Percentiles rank a stretch among this genome's conserved stretches.
Evolutionary conservation across 1,140 invertebrate genomes (phyloP).

Genomic region (Scaptomyza montana): DNA sequence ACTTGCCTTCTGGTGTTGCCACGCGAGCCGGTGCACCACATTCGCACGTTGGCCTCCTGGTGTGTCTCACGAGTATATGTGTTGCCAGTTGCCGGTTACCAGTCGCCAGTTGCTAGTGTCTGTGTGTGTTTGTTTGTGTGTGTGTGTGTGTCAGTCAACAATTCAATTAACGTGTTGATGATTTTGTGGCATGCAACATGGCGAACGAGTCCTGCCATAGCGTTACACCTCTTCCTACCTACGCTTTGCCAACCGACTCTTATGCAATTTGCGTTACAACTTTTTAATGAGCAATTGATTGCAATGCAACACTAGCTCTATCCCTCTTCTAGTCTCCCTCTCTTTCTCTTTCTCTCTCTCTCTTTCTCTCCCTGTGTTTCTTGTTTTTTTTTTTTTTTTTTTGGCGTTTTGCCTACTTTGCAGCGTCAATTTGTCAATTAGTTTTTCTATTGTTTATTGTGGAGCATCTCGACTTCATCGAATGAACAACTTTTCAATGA

Average conservation of each 20-base stretch:
- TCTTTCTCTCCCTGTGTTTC: not conserved
- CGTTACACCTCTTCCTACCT: too few relatives aligned
- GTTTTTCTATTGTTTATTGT: conserved; percentile 56
- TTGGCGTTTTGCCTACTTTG: conserved; percentile 24
- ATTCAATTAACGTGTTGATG: conserved; percentile 83
- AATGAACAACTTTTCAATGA: conserved; percentile 19
- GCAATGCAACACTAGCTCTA: conserved; percentile 15
- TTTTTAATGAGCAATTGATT: conserved; percentile 79
- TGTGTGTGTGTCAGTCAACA: conserved; percentile 78
- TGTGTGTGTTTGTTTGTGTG: conserved; percentile 5
- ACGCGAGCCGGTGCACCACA: conserved; percentile 66
- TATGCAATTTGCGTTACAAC: conserved; percentile 44
- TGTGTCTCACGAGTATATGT: conserved; percentile 28
- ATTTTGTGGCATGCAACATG: conserved; percentile 80
- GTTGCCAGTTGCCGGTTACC: not conserved
- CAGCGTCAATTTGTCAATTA: conserved; percentile 72
- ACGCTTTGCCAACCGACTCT: not conserved
- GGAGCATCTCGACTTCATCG: conserved; percentile 29
- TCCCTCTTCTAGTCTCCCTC: too few relatives aligned
- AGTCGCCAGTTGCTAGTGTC: not conserved
- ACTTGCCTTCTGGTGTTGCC: not conserved
- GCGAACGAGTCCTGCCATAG: conserved; percentile 49
- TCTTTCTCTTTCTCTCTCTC: not conserved
- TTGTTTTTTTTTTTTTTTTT: not conserved
- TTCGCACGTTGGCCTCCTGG: conserved; percentile 52